Conservation (phyloP, 2,888 invertebrate species). For the Eudemis profundana region DNA sequence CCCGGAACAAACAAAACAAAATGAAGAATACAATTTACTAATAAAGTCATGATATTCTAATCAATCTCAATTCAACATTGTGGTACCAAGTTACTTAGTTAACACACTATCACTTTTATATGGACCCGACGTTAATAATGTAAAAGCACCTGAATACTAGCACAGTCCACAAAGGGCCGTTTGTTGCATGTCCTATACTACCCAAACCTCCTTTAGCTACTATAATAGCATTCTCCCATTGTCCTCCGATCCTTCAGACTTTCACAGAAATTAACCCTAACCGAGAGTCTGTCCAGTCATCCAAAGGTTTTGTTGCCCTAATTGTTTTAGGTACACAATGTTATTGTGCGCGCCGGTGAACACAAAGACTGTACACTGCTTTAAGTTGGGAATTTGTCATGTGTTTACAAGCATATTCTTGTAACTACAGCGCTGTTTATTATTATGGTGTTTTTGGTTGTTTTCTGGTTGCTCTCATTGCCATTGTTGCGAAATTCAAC, state of each 20-base stretch:
- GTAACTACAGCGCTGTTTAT: background rate
- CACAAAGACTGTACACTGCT: background rate
- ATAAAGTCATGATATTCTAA: too few species aligned
- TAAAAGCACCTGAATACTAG: too few species aligned
- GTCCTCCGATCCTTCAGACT: background rate
- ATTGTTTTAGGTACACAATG: slow-evolving; percentile 25
- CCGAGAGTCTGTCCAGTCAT: slow-evolving; percentile 1
- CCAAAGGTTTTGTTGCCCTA: slow-evolving; percentile 5
- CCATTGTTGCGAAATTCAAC: too few species aligned
- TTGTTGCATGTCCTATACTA: background rate
- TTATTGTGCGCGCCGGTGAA: slow-evolving; percentile 3
- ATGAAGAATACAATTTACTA: too few species aligned
- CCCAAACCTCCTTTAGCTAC: background rate
- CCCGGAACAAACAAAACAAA: too few species aligned
- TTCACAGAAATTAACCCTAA: slow-evolving; percentile 11
- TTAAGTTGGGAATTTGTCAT: slow-evolving; percentile 17
- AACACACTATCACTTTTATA: too few species aligned
- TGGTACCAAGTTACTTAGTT: too few species aligned
- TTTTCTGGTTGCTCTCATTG: too few species aligned
- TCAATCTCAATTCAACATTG: too few species aligned
- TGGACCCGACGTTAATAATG: too few species aligned
- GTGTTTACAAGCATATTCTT: background rate
- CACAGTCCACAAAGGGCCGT: too few species aligned
- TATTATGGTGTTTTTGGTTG: background rate
- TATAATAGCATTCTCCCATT: background rate